These are phyloP conservation scores for Stenolophus ochropezus DNA, from an alignment of 2,888 invertebrate genomes.

Conservation along the genomic window DNA sequence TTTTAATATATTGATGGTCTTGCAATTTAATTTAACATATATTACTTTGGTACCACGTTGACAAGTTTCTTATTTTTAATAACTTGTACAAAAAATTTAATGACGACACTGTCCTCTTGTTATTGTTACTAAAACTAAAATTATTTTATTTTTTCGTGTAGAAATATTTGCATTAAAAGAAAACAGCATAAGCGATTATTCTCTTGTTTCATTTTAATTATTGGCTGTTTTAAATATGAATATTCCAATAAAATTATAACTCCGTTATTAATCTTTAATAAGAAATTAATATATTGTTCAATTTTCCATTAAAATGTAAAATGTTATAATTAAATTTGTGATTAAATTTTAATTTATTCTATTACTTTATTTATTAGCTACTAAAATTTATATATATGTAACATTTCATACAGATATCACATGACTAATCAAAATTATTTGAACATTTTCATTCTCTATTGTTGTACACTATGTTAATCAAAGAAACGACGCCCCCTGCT, in stretches of 20 bases:
- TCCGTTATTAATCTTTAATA: not conserved
- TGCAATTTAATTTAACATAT: no score
- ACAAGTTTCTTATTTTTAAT: no score
- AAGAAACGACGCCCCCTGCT: slow-evolving; percentile 7
- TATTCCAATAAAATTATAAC: not conserved
- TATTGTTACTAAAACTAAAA: no score
- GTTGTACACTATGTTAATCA: slow-evolving; percentile 2
- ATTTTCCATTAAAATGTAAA: not conserved
- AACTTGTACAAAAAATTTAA: no score
- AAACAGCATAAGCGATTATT: no score
- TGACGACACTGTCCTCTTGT: no score
- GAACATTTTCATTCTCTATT: not conserved
- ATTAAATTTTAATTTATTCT: not conserved
- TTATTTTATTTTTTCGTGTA: no score
- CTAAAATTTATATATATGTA: not conserved
- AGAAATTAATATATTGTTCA: not conserved
- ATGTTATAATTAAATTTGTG: not conserved
- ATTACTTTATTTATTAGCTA: not conserved
- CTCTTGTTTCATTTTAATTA: no score
- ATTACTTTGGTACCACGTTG: no score
- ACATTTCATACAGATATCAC: not conserved
- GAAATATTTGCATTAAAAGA: no score
- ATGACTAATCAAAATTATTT: slow-evolving; percentile 12
- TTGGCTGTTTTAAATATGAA: no score
- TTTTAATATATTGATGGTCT: no score